Evolutionary conservation across 2,113 vertebrate genomes (phyloP).

Genomic region (Phoxinus phoxinus): DNA sequence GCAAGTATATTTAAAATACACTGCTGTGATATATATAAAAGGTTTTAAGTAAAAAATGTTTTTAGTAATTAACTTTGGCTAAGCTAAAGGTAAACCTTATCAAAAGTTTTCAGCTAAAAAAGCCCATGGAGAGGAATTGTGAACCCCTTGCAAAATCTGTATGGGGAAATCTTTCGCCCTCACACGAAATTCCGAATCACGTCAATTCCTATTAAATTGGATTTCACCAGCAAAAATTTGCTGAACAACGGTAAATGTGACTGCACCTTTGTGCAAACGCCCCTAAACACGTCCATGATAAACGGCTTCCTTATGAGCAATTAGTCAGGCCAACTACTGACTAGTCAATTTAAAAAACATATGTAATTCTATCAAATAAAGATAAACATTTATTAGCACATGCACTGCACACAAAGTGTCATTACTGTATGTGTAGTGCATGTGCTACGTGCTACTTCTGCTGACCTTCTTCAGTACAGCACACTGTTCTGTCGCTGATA

Average conservation of each 20-base stretch:
- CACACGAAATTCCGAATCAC: not conserved
- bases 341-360: too few relatives aligned
- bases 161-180: not conserved
- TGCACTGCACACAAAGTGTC: not conserved
- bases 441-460: conserved; percentile 31
- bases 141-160: not conserved
- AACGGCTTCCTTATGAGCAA: too few relatives aligned
- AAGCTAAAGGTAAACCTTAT: not conserved
- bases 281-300: not conserved
- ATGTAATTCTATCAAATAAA: too few relatives aligned
- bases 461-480: not conserved
- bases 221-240: not conserved
- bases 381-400: too few relatives aligned
- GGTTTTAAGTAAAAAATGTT: too few relatives aligned
- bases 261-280: not conserved
- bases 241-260: not conserved
- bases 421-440: not conserved
- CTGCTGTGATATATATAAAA: not conserved
- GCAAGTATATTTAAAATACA: conserved; percentile 42
- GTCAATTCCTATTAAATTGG: not conserved
- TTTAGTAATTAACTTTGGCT: not conserved
- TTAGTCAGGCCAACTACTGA: too few relatives aligned
- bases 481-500: conserved; percentile 51
- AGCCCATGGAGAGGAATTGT: too few relatives aligned
- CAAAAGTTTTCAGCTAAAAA: not conserved